Conservation (phyloP, 2,888 invertebrate species). For the Ophion obscuratus region DNA sequence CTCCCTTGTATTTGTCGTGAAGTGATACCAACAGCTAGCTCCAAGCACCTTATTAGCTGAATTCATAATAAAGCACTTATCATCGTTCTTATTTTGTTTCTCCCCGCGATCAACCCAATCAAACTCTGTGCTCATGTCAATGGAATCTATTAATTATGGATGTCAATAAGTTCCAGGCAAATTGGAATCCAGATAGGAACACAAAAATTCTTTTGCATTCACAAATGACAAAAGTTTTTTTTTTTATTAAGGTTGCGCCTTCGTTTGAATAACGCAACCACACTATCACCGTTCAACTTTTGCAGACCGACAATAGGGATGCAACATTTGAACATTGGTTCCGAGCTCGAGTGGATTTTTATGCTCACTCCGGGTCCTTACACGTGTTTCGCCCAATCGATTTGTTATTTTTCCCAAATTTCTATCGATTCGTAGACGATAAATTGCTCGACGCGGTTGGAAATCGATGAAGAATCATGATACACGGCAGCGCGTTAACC, state of each 20-base stretch:
- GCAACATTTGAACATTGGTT: not conserved
- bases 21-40: not conserved
- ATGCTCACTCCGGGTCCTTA: not conserved
- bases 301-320: not conserved
- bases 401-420: not conserved
- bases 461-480: slow-evolving; percentile 5
- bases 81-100: not conserved
- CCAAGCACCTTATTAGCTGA: not conserved
- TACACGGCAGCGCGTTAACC: slow-evolving; percentile 23
- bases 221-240: not conserved
- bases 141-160: not conserved
- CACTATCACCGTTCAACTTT: not conserved
- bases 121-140: not conserved
- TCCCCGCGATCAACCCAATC: no score
- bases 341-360: not conserved
- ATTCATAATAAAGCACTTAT: slow-evolving; percentile 23
- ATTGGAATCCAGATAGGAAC: not conserved
- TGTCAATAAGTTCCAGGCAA: not conserved
- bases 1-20: not conserved
- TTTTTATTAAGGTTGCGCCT: not conserved
- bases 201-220: not conserved
- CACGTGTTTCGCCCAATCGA: not conserved
- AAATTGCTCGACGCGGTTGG: not conserved
- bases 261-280: not conserved
- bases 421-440: not conserved